phyloP scores from a whole-genome alignment of 2,113 vertebrate species.

The Suricata suricatta region DNA sequence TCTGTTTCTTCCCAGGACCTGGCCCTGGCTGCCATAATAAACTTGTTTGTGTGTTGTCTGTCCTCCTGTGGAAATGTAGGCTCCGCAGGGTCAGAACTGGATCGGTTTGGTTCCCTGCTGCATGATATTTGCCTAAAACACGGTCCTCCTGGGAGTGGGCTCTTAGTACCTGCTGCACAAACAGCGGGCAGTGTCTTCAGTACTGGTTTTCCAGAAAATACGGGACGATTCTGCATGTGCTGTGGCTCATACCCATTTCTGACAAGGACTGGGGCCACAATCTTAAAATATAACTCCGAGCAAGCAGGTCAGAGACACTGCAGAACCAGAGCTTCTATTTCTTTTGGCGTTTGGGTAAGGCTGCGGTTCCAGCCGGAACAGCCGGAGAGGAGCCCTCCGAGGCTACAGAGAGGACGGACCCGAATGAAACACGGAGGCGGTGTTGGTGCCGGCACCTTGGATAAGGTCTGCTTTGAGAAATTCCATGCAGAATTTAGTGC shows the following conservation, averaged over 20 bases:
- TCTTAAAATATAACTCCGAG: neutral
- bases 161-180: neutral
- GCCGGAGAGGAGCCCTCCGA: neutral
- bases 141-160: neutral
- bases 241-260: neutral
- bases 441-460: neutral
- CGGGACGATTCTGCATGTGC: neutral
- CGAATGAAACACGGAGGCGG: neutral
- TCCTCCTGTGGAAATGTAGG: neutral
- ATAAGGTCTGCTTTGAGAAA: neutral
- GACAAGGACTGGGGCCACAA: neutral
- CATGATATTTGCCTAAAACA: neutral
- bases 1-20: neutral
- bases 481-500: neutral
- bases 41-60: neutral
- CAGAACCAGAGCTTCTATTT: neutral
- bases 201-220: neutral
- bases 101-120: neutral
- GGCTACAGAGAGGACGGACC: neutral
- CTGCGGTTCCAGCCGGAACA: fast-evolving
- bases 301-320: neutral
- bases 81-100: neutral
- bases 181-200: neutral
- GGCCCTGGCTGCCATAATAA: neutral
- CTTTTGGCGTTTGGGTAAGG: neutral